Base-by-base conservation (phyloP, 2,797 vertebrate species). In the Carduelis carduelis region DNA sequence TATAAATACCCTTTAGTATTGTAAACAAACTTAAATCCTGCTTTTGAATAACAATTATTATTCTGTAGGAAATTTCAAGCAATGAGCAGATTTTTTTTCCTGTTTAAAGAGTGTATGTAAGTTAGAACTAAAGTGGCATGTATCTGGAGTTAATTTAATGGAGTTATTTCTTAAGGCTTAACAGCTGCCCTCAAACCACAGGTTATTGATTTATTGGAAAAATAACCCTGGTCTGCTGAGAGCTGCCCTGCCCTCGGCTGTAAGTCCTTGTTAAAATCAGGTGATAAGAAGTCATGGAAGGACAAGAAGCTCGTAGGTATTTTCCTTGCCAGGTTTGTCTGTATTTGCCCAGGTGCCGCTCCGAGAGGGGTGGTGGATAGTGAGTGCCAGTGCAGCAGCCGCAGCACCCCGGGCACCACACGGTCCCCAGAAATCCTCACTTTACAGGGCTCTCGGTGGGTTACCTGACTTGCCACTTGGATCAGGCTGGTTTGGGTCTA, bases 191-290 rank as follows among this genome's bases (percentile, higher is more conserved):
- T 41, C 52, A 90, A 68, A 90, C 11, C 21, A 61, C 32, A 76
- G 43, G 28, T 65, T 71, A 68, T 79, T 0, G 0, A 61, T 80
- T 57, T 26, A 12, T 9, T 1, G 2, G 43, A 49, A 14, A 47
- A 69, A 27, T 16, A 69, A 60, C 27, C 39, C 50, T 6, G 22
- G 6, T 22, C 50, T 79, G 17, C 74, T 60, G 59, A 7, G 1
- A 69, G 56, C 78, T 71, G 63, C 39, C 30, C 47, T 44, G 35
- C 23, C 14, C 21, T 27, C 5, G 16, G 41, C 70, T n/a, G 5
- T 7, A 26, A 49, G 52, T 44, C 52, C 50, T 8, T 32, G 26
- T 34, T 79, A 77, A 85, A 87, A 46, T 6, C 23, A 26, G 15
- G 22, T 4, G 39, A 59, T 69, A 53, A 50, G n/a, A 34, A 81